A percentile compares a stretch with the other conserved stretches of the same genome.
phyloP scores from a whole-genome alignment of 2,113 vertebrate genomes.

The Catharus minimus region DNA sequence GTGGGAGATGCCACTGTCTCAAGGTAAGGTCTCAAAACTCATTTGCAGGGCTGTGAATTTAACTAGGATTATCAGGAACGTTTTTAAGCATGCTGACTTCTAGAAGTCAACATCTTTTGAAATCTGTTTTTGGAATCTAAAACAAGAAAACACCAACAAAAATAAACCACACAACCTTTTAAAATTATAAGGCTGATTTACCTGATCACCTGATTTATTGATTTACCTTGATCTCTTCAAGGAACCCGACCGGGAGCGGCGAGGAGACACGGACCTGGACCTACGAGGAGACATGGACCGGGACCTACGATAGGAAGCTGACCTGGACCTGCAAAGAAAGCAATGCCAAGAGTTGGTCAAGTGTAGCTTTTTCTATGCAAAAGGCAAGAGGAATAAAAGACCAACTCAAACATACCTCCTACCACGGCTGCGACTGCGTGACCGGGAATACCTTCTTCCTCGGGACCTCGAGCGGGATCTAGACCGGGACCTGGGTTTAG shows the following conservation, averaged over 20 bases:
- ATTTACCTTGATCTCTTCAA: slow-evolving; percentile 85
- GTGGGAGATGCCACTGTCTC: neutral
- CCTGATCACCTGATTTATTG: too few relatives aligned
- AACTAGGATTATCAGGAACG: neutral
- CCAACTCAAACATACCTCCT: slow-evolving; percentile 74
- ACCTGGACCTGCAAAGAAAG: slow-evolving; percentile 73
- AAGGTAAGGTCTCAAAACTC: neutral
- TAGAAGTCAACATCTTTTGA: fast-evolving
- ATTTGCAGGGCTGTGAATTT: neutral
- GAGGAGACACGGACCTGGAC: slow-evolving; percentile 80
- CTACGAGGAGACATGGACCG: slow-evolving; percentile 84
- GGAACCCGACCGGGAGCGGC: slow-evolving; percentile 81
- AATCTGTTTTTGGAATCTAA: neutral
- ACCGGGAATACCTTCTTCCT: neutral
- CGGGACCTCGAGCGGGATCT: slow-evolving; percentile 8
- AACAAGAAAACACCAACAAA: fast-evolving
- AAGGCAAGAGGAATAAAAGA: neutral
- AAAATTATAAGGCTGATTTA: neutral
- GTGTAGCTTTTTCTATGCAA: neutral
- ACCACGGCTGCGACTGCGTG: slow-evolving; percentile 79
- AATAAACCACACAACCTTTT: fast-evolving
- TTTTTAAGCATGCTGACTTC: neutral
- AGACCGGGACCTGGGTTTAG: slow-evolving; percentile 82
- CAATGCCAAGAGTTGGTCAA: neutral
- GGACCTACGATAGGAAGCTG: slow-evolving; percentile 79